Conservation (phyloP, 2,888 invertebrate genomes). For the Tanypteryx hageni region DNA sequence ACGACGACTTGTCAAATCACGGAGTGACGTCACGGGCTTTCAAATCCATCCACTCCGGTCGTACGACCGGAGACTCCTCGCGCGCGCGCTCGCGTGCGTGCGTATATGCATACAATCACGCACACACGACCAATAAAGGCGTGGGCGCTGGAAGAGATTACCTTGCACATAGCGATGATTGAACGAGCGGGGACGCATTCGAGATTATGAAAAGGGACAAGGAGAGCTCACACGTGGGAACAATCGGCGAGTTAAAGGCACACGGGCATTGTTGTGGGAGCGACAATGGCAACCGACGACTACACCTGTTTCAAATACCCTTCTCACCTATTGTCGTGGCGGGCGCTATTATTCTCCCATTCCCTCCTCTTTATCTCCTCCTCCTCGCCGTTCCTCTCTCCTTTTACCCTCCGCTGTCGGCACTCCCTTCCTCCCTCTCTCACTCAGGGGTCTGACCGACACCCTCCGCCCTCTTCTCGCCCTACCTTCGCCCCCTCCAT, state of each 20-base stretch:
- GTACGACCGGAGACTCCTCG: not conserved
- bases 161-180: constrained; percentile 57
- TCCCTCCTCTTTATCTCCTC: not conserved
- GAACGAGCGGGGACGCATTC: constrained; percentile 26
- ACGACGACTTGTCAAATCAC: no score
- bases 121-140: not conserved
- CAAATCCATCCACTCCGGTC: not conserved
- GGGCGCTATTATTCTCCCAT: constrained; percentile 12
- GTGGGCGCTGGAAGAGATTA: constrained; percentile 19
- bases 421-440: not conserved
- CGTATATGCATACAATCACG: not conserved
- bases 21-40: no score
- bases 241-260: constrained; percentile 59
- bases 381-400: not conserved
- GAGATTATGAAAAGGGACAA: constrained; percentile 33
- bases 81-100: not conserved
- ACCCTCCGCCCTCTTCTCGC: not conserved
- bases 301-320: constrained; percentile 62
- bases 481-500: not conserved
- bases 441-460: not conserved
- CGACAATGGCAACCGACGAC: constrained; percentile 58
- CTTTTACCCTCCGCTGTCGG: not conserved
- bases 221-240: constrained; percentile 29
- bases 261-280: constrained; percentile 53
- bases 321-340: constrained; percentile 12